phyloP scores from a whole-genome alignment of 2,888 invertebrate genomes.

The Cenopis cana region DNA sequence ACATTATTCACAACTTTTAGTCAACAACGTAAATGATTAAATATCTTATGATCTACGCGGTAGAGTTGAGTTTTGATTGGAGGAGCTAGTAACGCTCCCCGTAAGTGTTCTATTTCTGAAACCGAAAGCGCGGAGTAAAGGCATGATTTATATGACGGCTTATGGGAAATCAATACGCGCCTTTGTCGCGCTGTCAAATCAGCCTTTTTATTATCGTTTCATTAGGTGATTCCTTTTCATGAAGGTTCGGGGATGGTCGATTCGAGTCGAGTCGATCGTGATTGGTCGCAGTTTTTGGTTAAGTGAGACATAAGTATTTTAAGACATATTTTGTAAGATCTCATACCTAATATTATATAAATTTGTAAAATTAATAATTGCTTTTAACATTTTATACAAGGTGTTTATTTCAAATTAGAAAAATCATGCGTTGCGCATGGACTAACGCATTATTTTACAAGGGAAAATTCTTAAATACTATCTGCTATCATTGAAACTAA shows the following conservation, averaged over 20 bases:
- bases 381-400: too few relatives aligned
- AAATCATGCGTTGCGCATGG: too few relatives aligned
- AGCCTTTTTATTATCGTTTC: slow-evolving; percentile 46
- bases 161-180: slow-evolving; percentile 64
- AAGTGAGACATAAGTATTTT: slow-evolving; percentile 1
- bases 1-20: slow-evolving; percentile 28
- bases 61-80: slow-evolving; percentile 5
- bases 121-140: slow-evolving; percentile 46
- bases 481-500: too few relatives aligned
- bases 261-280: too few relatives aligned
- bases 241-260: slow-evolving; percentile 11
- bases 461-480: too few relatives aligned
- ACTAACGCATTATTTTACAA: too few relatives aligned
- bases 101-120: slow-evolving; percentile 36
- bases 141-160: slow-evolving; percentile 59
- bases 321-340: background rate
- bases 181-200: slow-evolving; percentile 50
- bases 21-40: background rate
- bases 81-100: background rate
- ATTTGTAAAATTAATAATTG: too few relatives aligned
- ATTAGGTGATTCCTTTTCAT: slow-evolving; percentile 17
- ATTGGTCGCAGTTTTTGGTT: slow-evolving; percentile 12
- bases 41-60: background rate
- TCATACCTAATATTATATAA: too few relatives aligned
- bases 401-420: too few relatives aligned